Conservation (phyloP, 2,888 invertebrate species). For the Andrena chrysosceles region DNA sequence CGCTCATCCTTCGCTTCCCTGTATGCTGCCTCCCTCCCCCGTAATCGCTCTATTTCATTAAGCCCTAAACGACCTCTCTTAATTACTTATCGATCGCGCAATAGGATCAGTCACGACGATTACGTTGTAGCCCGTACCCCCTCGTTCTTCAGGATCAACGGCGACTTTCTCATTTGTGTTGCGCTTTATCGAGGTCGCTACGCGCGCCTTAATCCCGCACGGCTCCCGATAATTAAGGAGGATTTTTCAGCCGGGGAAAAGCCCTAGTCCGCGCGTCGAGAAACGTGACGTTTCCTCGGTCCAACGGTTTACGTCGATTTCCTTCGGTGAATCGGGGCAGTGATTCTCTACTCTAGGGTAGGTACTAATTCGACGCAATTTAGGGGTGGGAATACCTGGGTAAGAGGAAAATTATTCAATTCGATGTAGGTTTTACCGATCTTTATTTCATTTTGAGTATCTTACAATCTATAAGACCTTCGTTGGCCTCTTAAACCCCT, state of each 20-base stretch:
- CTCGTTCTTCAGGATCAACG: slow-evolving; percentile 46
- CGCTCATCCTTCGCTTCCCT: neutral
- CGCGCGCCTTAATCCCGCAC: slow-evolving; percentile 45
- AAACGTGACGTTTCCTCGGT: neutral
- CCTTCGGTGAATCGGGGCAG: too few relatives aligned
- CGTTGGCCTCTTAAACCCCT: neutral
- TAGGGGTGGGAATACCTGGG: too few relatives aligned
- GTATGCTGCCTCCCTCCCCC: neutral
- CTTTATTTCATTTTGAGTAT: too few relatives aligned
- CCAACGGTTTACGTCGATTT: slow-evolving; percentile 1
- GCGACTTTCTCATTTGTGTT: slow-evolving; percentile 48
- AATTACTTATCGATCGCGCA: slow-evolving; percentile 68
- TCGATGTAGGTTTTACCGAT: too few relatives aligned
- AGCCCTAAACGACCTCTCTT: slow-evolving; percentile 55
- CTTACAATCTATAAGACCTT: too few relatives aligned
- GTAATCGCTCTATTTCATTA: slow-evolving; percentile 55
- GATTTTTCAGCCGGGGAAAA: slow-evolving; percentile 40
- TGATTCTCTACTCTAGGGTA: too few relatives aligned
- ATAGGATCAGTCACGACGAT: slow-evolving; percentile 53
- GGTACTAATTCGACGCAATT: too few relatives aligned
- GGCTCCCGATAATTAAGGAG: slow-evolving; percentile 46
- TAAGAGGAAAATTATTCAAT: too few relatives aligned
- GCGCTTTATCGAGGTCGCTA: slow-evolving; percentile 37
- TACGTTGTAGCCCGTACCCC: slow-evolving; percentile 17
- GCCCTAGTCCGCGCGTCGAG: neutral